Base-by-base conservation (phyloP, 2,797 vertebrate species). In the Acrocephalus scirpaceus region DNA sequence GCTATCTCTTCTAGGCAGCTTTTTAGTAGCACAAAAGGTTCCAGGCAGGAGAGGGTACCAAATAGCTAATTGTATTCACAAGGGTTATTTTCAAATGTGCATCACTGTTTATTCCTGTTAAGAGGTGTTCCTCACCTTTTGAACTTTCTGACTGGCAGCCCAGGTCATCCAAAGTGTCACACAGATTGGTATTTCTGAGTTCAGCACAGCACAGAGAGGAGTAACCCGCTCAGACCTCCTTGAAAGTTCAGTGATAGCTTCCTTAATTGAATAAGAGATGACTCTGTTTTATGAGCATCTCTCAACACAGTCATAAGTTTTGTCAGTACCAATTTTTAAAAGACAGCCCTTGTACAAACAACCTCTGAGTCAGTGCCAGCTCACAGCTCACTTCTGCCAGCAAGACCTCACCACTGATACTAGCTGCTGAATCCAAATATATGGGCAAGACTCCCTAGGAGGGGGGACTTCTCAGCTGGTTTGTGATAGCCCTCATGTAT, bases 231-330 rank as follows among this genome's bases (percentile, higher is more conserved):
- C 88, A 66, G 84, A 26, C 77, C 60, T 73, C 75, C 84, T 84
- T 82, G 84, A 74, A 92, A 96, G 71, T 84, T 84, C 58, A 64
- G 47, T 67, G 73, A 61, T 34, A 7, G 70, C 67, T 97, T 93
- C 64, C 70, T 85, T 86, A 71, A 69, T 74, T 85, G 86, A 73
- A 16, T 77, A 78, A 79, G 79, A 86, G 60, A 60, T 86, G 42
- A 85, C 53, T 91, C 70, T 76, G 53, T 88, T 95, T 87, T 87
- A 74, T 92, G 90, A 83, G 65, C 48, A 51, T 95, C 89, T 96
- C 92, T 96, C 89, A 97, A 70, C 89, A 78, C 45, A 90, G 74
- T 65, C 79, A 74, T 93, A 90, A 91, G 58, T 91, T 93, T 94
- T 87, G 92, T 96, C 96, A 92, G 87, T 84, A 82, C 21, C 6